Percentiles rank a stretch among this genome's conserved stretches.
Evolutionary conservation across 35 echinoderm and acorn worm species (phyloP).

Genomic region (Heliocidaris erythrogramma): DNA sequence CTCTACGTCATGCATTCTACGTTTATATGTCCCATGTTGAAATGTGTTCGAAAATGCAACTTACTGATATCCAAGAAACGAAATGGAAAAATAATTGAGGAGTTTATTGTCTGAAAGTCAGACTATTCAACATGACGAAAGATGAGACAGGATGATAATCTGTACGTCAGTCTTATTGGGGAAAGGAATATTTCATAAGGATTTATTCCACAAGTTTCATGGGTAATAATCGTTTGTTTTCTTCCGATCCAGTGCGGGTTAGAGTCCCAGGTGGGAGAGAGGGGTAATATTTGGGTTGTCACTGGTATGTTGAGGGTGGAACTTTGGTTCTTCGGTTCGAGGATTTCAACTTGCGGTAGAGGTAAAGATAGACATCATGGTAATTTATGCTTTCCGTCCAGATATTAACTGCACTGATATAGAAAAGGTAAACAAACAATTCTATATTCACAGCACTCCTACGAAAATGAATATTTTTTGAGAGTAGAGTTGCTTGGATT

Average conservation of each 20-base stretch:
- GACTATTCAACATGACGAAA: not conserved
- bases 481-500: too few relatives aligned
- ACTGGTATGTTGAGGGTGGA: not conserved
- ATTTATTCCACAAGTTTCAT: conserved; percentile 27
- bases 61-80: too few relatives aligned
- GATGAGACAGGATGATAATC: not conserved
- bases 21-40: not conserved
- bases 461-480: too few relatives aligned
- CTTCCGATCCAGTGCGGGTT: conserved; percentile 31
- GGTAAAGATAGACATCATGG: too few relatives aligned
- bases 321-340: not conserved
- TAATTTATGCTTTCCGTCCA: too few relatives aligned
- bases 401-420: too few relatives aligned
- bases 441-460: too few relatives aligned
- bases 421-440: too few relatives aligned
- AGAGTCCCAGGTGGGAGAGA: not conserved
- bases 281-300: conserved; percentile 22
- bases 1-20: too few relatives aligned
- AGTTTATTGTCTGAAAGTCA: not conserved
- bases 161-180: not conserved
- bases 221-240: conserved; percentile 32
- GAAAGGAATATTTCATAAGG: conserved; percentile 6
- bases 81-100: not conserved
- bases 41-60: not conserved
- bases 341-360: too few relatives aligned